Conservation (phyloP, 2,797 vertebrate species). For the Tinamus major region DNA sequence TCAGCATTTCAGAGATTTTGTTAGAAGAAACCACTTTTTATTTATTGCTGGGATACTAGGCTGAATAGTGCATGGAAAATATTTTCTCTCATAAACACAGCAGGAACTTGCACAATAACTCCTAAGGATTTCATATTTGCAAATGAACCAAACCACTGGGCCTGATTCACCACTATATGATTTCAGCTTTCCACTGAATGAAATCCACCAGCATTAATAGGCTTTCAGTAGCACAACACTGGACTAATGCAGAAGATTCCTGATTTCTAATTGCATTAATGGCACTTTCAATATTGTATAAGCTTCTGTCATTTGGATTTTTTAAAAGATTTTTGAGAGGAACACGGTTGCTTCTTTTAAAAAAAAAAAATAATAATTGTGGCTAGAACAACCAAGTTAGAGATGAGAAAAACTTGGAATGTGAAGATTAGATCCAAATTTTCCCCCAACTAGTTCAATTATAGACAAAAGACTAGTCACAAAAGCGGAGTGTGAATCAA, state of each 20-base stretch:
- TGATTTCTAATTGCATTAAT: not conserved
- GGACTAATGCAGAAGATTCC: not conserved
- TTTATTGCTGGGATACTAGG: not conserved
- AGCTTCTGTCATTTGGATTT: not conserved
- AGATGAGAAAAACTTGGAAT: not conserved
- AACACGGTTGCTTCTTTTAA: not conserved
- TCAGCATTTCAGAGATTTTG: not conserved
- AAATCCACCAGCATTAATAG: not conserved
- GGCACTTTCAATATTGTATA: not conserved
- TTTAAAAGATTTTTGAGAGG: not conserved
- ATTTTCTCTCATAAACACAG: constrained; percentile 8
- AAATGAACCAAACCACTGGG: not conserved
- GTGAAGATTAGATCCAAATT: not conserved
- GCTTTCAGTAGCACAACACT: not conserved
- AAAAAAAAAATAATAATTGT: not conserved
- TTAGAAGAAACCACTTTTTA: not conserved
- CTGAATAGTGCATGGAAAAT: not conserved
- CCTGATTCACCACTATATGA: not conserved
- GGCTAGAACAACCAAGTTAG: not conserved
- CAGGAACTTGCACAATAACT: not conserved
- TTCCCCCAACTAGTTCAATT: not conserved
- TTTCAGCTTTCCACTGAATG: not conserved
- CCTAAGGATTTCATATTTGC: constrained; percentile 2
- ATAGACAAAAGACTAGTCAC: not conserved
- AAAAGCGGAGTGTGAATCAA: not conserved